phyloP scores from a whole-genome alignment of 2,113 vertebrate genomes.

The Tauraco erythrolophus region DNA sequence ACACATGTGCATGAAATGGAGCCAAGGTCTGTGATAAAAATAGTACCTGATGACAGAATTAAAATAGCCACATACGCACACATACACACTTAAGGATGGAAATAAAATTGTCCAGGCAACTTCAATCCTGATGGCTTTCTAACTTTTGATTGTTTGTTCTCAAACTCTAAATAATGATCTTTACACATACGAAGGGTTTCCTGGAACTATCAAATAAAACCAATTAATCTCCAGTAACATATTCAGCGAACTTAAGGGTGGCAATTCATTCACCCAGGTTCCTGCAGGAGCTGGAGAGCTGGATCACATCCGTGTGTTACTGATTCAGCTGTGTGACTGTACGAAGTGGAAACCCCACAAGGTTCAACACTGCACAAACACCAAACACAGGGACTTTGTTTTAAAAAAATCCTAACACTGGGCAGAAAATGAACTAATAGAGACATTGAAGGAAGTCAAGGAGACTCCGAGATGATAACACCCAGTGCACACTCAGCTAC shows the following conservation, averaged over 20 bases:
- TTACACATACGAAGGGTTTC: background rate
- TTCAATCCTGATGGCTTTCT: background rate
- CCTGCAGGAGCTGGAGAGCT: background rate
- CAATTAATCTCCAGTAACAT: background rate
- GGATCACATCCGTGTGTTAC: background rate
- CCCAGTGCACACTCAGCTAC: background rate
- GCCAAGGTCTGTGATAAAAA: background rate
- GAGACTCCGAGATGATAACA: background rate
- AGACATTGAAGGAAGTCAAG: background rate
- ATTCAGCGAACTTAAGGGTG: background rate
- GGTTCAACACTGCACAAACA: background rate
- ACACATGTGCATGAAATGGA: background rate
- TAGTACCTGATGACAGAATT: background rate
- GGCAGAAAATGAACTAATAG: background rate
- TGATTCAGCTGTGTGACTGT: background rate
- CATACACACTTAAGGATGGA: background rate
- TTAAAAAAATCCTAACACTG: rapidly evolving
- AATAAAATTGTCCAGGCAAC: background rate
- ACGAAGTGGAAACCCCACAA: background rate
- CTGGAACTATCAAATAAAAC: background rate
- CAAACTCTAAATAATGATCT: background rate
- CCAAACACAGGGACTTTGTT: background rate
- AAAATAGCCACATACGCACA: background rate
- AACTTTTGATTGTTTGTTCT: background rate
- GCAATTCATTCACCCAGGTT: background rate